Percentiles rank a stretch among this genome's conserved stretches.
phyloP scores from a whole-genome alignment of 1,140 invertebrate genomes.

The Manduca sexta region DNA sequence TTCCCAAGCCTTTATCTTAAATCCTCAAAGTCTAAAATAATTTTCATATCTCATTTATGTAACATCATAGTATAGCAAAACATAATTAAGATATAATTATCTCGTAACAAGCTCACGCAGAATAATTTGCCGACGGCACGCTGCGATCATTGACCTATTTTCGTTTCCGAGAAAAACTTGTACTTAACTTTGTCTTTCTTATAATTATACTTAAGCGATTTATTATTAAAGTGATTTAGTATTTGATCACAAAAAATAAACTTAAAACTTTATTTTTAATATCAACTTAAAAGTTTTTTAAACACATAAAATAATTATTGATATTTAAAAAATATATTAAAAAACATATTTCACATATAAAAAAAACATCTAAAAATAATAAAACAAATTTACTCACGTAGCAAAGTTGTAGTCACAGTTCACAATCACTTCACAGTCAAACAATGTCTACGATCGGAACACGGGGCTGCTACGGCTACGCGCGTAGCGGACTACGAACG shows the following conservation, averaged over 20 bases:
- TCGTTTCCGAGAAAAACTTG: neutral
- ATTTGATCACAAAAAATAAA: no score
- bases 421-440: neutral
- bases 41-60: no score
- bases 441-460: slow-evolving; percentile 39
- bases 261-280: no score
- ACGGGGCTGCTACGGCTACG: slow-evolving; percentile 25
- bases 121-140: neutral
- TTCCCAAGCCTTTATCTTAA: no score
- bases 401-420: neutral
- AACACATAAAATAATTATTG: no score
- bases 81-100: no score
- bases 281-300: no score
- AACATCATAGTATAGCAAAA: no score
- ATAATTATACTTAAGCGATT: no score
- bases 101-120: neutral
- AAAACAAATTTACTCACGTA: neutral
- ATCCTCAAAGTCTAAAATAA: no score
- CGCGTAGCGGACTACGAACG: slow-evolving; percentile 35
- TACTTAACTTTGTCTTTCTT: neutral
- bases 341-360: neutral
- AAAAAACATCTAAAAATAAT: neutral
- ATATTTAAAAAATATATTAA: no score
- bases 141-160: slow-evolving; percentile 2
- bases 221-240: no score